These are phyloP conservation scores for Hemicentrotus pulcherrimus DNA, from an alignment of 35 echinoderm and acorn worm species.

Conservation along the genomic window DNA sequence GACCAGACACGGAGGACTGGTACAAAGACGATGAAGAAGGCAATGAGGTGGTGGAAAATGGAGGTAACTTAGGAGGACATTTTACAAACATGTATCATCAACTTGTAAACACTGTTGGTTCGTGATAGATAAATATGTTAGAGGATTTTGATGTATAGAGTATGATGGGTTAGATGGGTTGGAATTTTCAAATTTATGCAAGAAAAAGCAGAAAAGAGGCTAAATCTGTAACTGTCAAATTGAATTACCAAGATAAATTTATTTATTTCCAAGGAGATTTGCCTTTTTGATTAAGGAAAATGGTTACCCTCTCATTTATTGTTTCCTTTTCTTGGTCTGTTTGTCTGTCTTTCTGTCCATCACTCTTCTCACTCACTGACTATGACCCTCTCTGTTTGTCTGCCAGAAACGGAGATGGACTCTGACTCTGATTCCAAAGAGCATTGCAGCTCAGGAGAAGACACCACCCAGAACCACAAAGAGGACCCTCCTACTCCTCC, in stretches of 20 bases:
- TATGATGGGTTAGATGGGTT: not conserved
- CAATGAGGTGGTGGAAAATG: constrained; percentile 83
- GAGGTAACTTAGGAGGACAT: constrained; percentile 58
- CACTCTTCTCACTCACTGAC: not conserved
- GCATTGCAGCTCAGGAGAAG: constrained; percentile 55
- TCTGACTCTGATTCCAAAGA: constrained; percentile 79
- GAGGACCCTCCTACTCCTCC: constrained; percentile 41
- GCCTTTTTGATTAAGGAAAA: no score
- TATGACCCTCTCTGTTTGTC: not conserved
- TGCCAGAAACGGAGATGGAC: constrained; percentile 80
- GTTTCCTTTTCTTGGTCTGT: no score
- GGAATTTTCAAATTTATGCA: not conserved
- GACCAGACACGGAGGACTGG: constrained; percentile 88
- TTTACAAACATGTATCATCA: not conserved
- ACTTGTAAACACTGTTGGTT: not conserved
- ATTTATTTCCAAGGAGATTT: no score
- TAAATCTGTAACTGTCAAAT: not conserved
- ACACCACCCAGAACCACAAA: constrained; percentile 41
- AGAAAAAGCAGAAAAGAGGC: not conserved
- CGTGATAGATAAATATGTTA: not conserved
- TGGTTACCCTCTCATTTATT: no score
- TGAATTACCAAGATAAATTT: no score
- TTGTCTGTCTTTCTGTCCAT: no score
- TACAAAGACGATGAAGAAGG: constrained; percentile 70
- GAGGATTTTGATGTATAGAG: not conserved